A percentile compares a stretch with the other conserved stretches of the same genome.
Evolutionary conservation across 2,797 vertebrate species (phyloP).

Genomic region (Sciaenops ocellatus): DNA sequence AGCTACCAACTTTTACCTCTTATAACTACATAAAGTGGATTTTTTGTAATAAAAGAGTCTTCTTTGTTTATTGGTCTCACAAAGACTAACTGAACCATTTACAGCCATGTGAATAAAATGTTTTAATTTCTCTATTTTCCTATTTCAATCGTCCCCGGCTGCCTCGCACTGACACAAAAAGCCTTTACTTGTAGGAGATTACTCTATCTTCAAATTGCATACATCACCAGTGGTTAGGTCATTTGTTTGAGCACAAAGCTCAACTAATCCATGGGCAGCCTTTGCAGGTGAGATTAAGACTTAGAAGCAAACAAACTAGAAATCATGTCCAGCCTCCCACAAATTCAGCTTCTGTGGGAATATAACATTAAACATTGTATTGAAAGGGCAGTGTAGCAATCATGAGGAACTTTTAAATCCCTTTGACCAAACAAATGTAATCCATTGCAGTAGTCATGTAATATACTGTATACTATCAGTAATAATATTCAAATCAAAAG

Average conservation of each 20-base stretch:
- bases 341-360: slow-evolving; percentile 9
- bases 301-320: not conserved
- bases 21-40: not conserved
- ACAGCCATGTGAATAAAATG: not conserved
- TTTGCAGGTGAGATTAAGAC: slow-evolving; percentile 59
- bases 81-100: not conserved
- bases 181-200: slow-evolving; percentile 34
- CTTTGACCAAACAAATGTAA: not conserved
- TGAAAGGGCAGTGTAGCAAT: not conserved
- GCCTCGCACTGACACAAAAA: slow-evolving; percentile 20
- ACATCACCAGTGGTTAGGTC: slow-evolving; percentile 36
- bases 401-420: not conserved
- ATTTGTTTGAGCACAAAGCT: slow-evolving; percentile 44
- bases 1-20: slow-evolving; percentile 17
- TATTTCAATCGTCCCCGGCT: slow-evolving; percentile 5
- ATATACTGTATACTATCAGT: not conserved
- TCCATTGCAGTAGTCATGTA: not conserved
- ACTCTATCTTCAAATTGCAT: slow-evolving; percentile 56
- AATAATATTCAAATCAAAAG: not conserved
- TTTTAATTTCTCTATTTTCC: not conserved
- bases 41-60: not conserved
- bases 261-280: slow-evolving; percentile 57
- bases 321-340: not conserved
- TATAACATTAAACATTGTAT: not conserved
- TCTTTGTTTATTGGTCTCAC: not conserved